Base-by-base conservation (phyloP, 2,113 vertebrate genomes). In the Hemibagrus wyckioides region DNA sequence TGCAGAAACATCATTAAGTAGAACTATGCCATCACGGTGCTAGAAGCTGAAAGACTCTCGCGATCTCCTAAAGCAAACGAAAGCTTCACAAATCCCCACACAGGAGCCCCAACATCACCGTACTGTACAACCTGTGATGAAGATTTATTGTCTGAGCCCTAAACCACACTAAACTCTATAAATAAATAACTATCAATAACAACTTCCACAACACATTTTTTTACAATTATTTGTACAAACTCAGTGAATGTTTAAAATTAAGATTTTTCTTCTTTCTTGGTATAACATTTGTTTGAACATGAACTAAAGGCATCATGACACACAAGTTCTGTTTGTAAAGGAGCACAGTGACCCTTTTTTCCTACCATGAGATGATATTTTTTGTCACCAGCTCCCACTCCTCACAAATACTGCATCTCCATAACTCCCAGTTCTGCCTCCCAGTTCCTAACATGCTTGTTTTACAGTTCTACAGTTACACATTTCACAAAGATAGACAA, bases 1-100 rank as follows among this genome's bases (percentile, higher is more conserved):
- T 44, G 39, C 57, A 86, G n/a, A 65, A 65, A 69, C 59, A 83
- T 67, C 82, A 83, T 69, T 67, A 50, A 59, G 54, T 25, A 15
- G 33, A 25, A 39, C 19, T 39, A 41, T 3, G 30, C 67, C 50
- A 41, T 73, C 67, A 11, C 30, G 8, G 10, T 36, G 79, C 63
- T 36, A 19, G 8, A 54, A 36, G 28, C 6, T 36, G 14, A 13
- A 56, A 10, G 30, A 36, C 33, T 25, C 79, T 15, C 6, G 19
- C 1, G 9, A n/a, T 39, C 52, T 25, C 19, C 19, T 25, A 39
- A 39, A 57, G 17, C 79, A 39, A 39, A 39, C 9, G 5, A 6
- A 33, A 36, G n/a, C 8, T 33, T 33, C 50, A n/a, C 39, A 7
- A 30, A 79, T 33, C 2, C 14, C 30, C 28, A 19, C n/a, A 23